phyloP scores from a whole-genome alignment of 2,797 vertebrate genomes.

The Gorsachius magnificus region DNA sequence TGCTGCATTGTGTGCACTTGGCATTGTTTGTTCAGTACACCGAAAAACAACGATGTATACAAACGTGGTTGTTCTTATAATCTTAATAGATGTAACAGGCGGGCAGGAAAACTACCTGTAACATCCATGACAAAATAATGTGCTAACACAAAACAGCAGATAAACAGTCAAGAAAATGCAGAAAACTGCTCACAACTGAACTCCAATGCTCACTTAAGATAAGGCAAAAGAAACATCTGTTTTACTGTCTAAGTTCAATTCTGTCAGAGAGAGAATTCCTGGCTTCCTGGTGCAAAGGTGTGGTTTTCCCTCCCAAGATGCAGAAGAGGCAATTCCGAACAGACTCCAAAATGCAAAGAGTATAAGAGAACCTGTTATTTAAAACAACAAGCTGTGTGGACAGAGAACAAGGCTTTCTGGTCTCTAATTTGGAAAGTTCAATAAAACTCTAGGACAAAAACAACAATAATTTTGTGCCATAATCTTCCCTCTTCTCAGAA shows the following conservation, averaged over 20 bases:
- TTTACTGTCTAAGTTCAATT: neutral
- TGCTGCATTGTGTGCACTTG: neutral
- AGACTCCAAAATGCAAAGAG: neutral
- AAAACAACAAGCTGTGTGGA: neutral
- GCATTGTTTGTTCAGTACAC: neutral
- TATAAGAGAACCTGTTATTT: constrained; percentile 34
- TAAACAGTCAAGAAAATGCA: neutral
- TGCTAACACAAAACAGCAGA: neutral
- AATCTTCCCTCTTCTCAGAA: neutral
- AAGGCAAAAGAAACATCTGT: neutral
- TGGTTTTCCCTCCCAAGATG: constrained; percentile 24
- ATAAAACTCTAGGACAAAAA: neutral
- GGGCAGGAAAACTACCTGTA: neutral
- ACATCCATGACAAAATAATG: neutral
- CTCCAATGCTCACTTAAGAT: neutral
- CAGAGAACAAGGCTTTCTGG: neutral
- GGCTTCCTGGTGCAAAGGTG: constrained; percentile 13
- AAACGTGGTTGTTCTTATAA: neutral
- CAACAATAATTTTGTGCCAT: neutral
- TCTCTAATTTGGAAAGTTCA: constrained; percentile 14
- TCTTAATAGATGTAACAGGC: neutral
- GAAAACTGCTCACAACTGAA: neutral
- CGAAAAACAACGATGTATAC: neutral
- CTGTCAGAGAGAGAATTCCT: neutral
- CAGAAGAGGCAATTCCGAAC: constrained; percentile 4